Evolutionary conservation across 2,888 invertebrate species (phyloP).

Genomic region (Metacarcinus magister): DNA sequence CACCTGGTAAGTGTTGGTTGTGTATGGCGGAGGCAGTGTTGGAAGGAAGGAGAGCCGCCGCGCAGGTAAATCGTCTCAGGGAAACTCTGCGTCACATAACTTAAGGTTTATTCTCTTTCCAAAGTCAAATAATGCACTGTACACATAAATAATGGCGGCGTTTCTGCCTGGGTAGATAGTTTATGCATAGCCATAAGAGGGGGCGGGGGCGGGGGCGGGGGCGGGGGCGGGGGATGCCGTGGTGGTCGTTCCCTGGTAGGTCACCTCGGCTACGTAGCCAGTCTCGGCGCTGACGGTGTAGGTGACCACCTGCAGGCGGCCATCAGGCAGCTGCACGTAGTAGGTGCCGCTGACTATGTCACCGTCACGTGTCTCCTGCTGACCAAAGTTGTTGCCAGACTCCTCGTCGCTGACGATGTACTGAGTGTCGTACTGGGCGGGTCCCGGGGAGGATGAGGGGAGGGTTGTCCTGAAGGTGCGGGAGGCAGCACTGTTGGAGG

Average conservation of each 20-base stretch:
- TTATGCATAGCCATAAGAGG: background rate
- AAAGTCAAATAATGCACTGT: background rate
- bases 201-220: background rate
- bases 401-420: background rate
- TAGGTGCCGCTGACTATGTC: background rate
- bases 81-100: background rate
- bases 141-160: background rate
- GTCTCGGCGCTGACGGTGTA: conserved; percentile 41
- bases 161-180: background rate
- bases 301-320: conserved; percentile 35
- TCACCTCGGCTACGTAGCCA: conserved; percentile 30
- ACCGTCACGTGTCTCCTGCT: background rate
- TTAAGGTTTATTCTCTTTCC: background rate
- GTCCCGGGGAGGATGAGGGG: background rate
- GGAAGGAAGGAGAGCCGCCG: background rate
- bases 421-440: background rate
- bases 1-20: background rate
- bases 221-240: background rate
- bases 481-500: too few species aligned
- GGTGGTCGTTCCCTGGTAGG: background rate
- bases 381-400: background rate
- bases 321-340: conserved; percentile 43
- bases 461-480: too few species aligned
- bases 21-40: background rate
- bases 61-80: background rate